Percentiles rank a stretch among this genome's conserved stretches.
Conservation (phyloP, 2,113 vertebrate genomes). For the Oreocharis arfaki region DNA sequence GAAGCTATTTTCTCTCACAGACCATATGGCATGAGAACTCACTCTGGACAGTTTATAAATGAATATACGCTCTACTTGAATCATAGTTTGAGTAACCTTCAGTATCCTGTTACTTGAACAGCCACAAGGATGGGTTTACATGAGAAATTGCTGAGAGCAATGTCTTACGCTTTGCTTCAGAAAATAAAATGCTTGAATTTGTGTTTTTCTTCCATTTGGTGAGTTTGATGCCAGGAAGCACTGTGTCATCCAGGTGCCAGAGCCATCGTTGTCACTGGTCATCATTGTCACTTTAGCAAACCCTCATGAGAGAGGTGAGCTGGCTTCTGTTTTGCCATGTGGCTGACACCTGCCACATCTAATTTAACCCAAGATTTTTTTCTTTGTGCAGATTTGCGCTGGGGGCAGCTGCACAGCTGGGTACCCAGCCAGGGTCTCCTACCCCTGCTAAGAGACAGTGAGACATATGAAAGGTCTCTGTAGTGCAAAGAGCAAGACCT, state of each 20-base stretch:
- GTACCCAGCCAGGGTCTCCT: background rate
- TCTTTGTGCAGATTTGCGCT: background rate
- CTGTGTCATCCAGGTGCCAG: background rate
- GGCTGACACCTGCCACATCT: background rate
- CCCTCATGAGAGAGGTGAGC: background rate
- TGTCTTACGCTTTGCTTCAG: background rate
- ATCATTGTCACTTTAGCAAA: background rate
- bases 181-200: background rate
- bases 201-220: background rate
- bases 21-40: background rate
- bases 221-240: background rate
- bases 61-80: background rate
- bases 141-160: background rate
- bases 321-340: background rate
- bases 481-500: background rate
- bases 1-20: background rate
- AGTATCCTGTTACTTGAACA: background rate
- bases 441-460: accelerated
- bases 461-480: accelerated
- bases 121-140: background rate
- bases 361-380: background rate
- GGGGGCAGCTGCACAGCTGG: background rate
- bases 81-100: background rate
- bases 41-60: background rate
- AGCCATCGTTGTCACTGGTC: background rate